Evolutionary conservation across 2,888 invertebrate genomes (phyloP).

Genomic region (Cerceris ruficornis): DNA sequence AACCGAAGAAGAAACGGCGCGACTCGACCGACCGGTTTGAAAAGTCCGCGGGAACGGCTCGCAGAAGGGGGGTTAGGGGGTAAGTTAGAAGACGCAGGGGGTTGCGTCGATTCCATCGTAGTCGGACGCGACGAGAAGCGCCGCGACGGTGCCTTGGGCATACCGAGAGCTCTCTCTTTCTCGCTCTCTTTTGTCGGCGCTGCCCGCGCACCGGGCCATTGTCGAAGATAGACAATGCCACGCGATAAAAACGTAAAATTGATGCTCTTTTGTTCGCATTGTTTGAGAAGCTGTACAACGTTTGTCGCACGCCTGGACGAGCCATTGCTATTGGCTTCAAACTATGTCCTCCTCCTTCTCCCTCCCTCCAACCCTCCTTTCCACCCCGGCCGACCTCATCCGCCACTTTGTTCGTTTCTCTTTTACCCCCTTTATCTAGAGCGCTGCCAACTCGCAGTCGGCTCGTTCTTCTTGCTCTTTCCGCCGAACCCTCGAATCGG

Average conservation of each 20-base stretch:
- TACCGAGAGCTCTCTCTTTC: constrained; percentile 4
- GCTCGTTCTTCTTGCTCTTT: constrained; percentile 21
- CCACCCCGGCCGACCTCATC: constrained; percentile 17
- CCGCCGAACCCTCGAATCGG: constrained; percentile 54
- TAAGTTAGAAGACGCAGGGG: constrained; percentile 48
- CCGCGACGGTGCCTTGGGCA: constrained; percentile 49
- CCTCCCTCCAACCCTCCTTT: constrained; percentile 14
- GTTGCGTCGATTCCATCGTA: constrained; percentile 54
- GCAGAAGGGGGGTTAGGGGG: background rate
- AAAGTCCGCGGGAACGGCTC: background rate
- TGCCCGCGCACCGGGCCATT: constrained; percentile 68
- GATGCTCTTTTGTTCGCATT: constrained; percentile 80
- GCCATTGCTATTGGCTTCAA: constrained; percentile 76
- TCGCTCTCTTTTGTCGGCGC: constrained; percentile 24
- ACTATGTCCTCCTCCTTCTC: constrained; percentile 65
- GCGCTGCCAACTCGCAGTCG: constrained; percentile 42
- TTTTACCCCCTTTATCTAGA: constrained; percentile 19
- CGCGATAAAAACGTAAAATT: constrained; percentile 81
- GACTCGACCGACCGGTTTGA: background rate
- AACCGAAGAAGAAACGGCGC: too few relatives aligned
- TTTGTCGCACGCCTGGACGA: constrained; percentile 78
- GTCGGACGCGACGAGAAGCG: constrained; percentile 45
- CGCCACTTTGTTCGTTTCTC: constrained; percentile 15
- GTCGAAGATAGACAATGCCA: constrained; percentile 79
- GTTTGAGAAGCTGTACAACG: constrained; percentile 78